Evolutionary conservation across 2,888 invertebrate species (phyloP).

Genomic region (Lissocephala sabroskyi): DNA sequence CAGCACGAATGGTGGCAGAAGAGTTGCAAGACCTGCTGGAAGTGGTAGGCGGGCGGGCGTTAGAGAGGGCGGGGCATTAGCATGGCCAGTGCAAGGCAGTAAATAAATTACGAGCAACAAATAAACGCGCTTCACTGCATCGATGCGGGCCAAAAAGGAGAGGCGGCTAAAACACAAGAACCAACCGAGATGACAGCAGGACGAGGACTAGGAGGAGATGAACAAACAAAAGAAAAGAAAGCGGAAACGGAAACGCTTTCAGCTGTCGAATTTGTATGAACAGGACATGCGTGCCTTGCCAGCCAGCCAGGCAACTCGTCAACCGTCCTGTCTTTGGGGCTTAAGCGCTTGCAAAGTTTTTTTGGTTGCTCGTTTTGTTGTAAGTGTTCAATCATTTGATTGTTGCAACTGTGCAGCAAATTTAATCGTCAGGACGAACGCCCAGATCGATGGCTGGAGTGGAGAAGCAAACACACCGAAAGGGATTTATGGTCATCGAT

Average conservation of each 20-base stretch:
- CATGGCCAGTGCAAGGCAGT: constrained; percentile 40
- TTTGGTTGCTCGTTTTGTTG: constrained; percentile 23
- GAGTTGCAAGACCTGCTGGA: too few species aligned
- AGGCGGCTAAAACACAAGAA: constrained; percentile 7
- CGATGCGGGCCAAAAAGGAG: constrained; percentile 20
- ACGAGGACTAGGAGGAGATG: constrained; percentile 24
- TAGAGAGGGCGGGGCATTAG: constrained; percentile 12
- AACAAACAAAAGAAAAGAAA: constrained; percentile 67
- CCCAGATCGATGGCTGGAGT: constrained; percentile 1
- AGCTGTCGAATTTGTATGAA: constrained; percentile 65
- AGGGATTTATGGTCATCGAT: constrained; percentile 73
- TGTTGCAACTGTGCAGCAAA: constrained; percentile 51
- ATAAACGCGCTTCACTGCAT: constrained; percentile 62
- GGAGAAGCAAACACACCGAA: constrained; percentile 34
- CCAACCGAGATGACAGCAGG: constrained; percentile 9
- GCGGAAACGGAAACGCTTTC: constrained; percentile 67
- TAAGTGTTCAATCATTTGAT: constrained; percentile 65
- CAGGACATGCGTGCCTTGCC: constrained; percentile 8
- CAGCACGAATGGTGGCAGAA: constrained; percentile 20
- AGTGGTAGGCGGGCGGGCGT: constrained; percentile 8
- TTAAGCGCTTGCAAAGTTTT: background rate
- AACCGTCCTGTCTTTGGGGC: constrained; percentile 33
- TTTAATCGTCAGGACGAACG: constrained; percentile 15
- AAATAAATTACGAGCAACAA: constrained; percentile 69
- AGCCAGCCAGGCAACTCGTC: background rate